Percentiles rank a stretch among this genome's conserved stretches.
Evolutionary conservation across 1,140 invertebrate genomes (phyloP).

Genomic region (Thaumatotibia leucotreta): DNA sequence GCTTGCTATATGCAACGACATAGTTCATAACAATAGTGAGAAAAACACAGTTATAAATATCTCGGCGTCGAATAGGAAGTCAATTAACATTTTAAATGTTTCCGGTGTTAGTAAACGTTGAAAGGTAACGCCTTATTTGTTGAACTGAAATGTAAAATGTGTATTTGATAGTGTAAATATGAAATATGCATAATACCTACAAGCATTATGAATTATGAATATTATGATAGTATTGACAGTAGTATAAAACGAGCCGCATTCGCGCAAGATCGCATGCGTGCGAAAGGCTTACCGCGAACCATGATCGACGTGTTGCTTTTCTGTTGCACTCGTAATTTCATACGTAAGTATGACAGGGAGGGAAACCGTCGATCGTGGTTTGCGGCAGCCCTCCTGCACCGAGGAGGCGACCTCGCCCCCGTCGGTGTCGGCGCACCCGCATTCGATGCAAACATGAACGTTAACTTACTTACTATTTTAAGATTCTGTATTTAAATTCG

Average conservation of each 20-base stretch:
- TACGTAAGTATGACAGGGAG: too few species aligned
- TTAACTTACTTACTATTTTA: slow-evolving; percentile 23
- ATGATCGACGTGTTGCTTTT: too few species aligned
- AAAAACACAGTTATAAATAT: slow-evolving; percentile 3
- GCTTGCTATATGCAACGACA: background rate
- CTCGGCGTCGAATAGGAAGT: background rate
- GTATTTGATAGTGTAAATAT: background rate
- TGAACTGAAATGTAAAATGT: background rate
- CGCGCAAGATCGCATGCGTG: background rate
- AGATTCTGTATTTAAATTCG: background rate
- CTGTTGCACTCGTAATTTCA: too few species aligned
- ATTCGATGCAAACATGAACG: slow-evolving; percentile 34
- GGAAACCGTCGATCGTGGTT: too few species aligned
- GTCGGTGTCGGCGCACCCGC: slow-evolving; percentile 29
- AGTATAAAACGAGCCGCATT: background rate
- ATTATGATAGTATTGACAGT: too few species aligned
- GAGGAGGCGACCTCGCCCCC: slow-evolving; percentile 37
- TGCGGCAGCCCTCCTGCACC: too few species aligned
- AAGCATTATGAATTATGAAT: background rate
- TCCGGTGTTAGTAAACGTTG: background rate
- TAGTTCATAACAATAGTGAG: slow-evolving; percentile 2
- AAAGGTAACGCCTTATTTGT: background rate
- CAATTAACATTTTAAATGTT: slow-evolving; percentile 1
- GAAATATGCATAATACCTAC: background rate
- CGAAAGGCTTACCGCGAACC: too few species aligned